A percentile compares a stretch with the other conserved stretches of the same genome.
phyloP scores from a whole-genome alignment of 2,888 invertebrate genomes.

The Drosophila phalerata region DNA sequence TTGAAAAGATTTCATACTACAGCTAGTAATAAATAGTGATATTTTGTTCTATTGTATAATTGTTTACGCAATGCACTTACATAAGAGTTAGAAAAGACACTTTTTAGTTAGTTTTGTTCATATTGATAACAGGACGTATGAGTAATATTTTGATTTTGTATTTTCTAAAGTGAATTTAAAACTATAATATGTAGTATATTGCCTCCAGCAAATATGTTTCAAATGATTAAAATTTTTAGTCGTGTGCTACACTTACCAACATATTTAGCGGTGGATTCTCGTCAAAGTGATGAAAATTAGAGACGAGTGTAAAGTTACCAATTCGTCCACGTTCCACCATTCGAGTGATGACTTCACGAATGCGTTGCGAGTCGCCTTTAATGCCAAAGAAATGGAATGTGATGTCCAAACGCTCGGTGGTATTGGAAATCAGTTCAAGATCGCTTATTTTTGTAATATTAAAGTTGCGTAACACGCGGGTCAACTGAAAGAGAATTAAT shows the following conservation, averaged over 20 bases:
- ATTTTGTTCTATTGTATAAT: no score
- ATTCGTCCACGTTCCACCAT: conserved; percentile 88
- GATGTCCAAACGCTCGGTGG: conserved; percentile 86
- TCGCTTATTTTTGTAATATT: conserved; percentile 90
- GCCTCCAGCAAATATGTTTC: no score
- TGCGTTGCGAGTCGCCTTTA: conserved; percentile 85
- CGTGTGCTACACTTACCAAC: conserved; percentile 86
- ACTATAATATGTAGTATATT: neutral
- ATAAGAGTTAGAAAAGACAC: no score
- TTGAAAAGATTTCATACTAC: no score
- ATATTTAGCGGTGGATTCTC: conserved; percentile 90
- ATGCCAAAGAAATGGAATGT: conserved; percentile 86
- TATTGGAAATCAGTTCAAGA: conserved; percentile 88
- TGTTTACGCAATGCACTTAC: no score
- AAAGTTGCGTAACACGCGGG: conserved; percentile 88
- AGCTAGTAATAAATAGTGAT: no score
- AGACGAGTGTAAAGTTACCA: conserved; percentile 88
- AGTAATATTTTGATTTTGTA: neutral
- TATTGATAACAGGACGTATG: neutral
- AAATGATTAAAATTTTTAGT: neutral
- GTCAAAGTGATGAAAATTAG: conserved; percentile 89
- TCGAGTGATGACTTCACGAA: conserved; percentile 86
- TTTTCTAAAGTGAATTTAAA: neutral
- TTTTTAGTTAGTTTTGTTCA: no score
- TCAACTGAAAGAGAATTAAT: conserved; percentile 86